Conservation (phyloP, 2,888 invertebrate species). For the Euspilapteryx auroguttella region DNA sequence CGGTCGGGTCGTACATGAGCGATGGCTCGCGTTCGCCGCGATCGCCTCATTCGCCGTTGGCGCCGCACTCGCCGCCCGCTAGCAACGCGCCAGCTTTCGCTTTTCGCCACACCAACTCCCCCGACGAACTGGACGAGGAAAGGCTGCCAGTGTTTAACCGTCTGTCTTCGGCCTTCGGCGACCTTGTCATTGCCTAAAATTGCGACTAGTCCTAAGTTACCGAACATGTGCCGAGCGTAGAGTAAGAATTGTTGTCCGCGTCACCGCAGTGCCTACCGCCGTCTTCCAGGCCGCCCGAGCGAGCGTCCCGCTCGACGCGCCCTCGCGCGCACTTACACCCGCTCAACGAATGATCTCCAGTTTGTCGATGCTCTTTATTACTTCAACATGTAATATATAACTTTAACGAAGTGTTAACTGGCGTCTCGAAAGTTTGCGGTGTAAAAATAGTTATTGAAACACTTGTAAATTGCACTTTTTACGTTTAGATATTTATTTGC, state of each 20-base stretch:
- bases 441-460: constrained; percentile 45
- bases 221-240: constrained; percentile 47
- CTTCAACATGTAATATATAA: constrained; percentile 51
- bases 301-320: constrained; percentile 36
- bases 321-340: constrained; percentile 39
- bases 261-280: constrained; percentile 53
- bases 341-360: constrained; percentile 61
- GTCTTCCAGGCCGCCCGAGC: constrained; percentile 49
- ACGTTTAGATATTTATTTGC: constrained; percentile 55
- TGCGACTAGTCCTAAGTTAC: constrained; percentile 37
- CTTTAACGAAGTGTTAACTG: constrained; percentile 46
- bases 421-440: constrained; percentile 61
- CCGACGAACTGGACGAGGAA: constrained; percentile 63
- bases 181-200: constrained; percentile 48
- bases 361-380: constrained; percentile 47
- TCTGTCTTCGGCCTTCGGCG: constrained; percentile 47
- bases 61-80: constrained; percentile 55
- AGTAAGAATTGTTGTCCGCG: constrained; percentile 35
- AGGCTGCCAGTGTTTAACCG: constrained; percentile 78
- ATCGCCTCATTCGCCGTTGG: constrained; percentile 33
- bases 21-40: constrained; percentile 46
- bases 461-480: constrained; percentile 57
- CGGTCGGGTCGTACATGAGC: constrained; percentile 49
- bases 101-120: constrained; percentile 42
- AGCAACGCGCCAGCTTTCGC: constrained; percentile 34